Conservation (phyloP, 2,888 invertebrate species). For the Acanthoscelides obtectus region DNA sequence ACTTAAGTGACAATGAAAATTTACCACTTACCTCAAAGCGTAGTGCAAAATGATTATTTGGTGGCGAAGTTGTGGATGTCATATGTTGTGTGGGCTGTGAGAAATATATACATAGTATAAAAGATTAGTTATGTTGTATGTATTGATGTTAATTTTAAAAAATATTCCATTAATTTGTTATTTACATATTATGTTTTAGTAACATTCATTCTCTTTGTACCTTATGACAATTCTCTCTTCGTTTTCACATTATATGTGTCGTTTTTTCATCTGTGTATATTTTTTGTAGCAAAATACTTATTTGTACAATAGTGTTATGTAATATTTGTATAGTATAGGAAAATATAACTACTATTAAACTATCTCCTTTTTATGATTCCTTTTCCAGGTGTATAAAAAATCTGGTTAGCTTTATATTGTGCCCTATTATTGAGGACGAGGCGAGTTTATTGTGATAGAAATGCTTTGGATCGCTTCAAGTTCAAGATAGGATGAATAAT, state of each 20-base stretch:
- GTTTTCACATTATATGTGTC: neutral
- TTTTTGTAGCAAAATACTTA: neutral
- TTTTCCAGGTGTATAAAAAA: too few species aligned
- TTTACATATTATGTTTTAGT: neutral
- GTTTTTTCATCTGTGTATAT: neutral
- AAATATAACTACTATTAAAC: slow-evolving; percentile 1
- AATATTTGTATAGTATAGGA: neutral
- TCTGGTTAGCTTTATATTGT: too few species aligned
- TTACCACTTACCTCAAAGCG: neutral
- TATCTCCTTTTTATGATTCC: too few species aligned
- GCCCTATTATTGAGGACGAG: too few species aligned
- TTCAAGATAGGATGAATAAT: too few species aligned
- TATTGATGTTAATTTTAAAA: slow-evolving; percentile 1
- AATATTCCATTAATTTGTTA: neutral
- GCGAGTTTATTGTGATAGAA: too few species aligned
- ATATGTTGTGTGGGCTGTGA: neutral
- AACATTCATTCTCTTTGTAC: neutral
- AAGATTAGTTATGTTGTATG: neutral
- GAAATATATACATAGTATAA: neutral
- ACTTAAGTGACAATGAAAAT: too few species aligned
- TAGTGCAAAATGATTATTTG: neutral
- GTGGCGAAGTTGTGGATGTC: neutral
- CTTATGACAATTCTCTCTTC: neutral
- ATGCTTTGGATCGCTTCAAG: too few species aligned
- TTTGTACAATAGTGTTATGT: neutral